Conservation (phyloP, 2,888 invertebrate species). For the Lymantria monacha region DNA sequence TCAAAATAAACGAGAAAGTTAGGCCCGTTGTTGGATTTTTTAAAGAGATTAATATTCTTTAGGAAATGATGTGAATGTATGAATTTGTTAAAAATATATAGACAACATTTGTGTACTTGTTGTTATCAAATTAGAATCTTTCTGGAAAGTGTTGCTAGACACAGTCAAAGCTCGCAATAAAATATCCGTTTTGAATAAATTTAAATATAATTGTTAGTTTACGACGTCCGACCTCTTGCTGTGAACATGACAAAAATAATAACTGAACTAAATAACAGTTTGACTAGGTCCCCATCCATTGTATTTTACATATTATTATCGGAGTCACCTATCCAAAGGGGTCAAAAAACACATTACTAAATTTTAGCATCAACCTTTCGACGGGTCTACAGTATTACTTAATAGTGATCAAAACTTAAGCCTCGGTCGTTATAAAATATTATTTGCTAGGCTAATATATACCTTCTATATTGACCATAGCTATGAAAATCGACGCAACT, state of each 20-base stretch:
- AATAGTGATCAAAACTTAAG: slow-evolving; percentile 62
- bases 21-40: too few relatives aligned
- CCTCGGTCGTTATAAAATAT: slow-evolving; percentile 42
- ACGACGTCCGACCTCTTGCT: slow-evolving; percentile 43
- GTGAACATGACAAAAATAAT: slow-evolving; percentile 58
- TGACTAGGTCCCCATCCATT: slow-evolving; percentile 54
- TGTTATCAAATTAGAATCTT: too few relatives aligned
- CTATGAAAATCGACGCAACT: slow-evolving; percentile 48
- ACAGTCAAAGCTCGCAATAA: too few relatives aligned
- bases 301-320: slow-evolving; percentile 69
- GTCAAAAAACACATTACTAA: slow-evolving; percentile 75
- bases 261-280: slow-evolving; percentile 61
- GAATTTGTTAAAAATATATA: too few relatives aligned
- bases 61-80: too few relatives aligned
- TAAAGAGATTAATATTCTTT: too few relatives aligned
- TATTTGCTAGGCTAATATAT: slow-evolving; percentile 46
- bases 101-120: too few relatives aligned
- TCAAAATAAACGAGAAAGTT: too few relatives aligned
- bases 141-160: too few relatives aligned
- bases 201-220: slow-evolving; percentile 40
- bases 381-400: slow-evolving; percentile 63
- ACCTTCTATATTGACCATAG: slow-evolving; percentile 52
- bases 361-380: slow-evolving; percentile 68
- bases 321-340: slow-evolving; percentile 53
- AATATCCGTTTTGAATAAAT: slow-evolving; percentile 31